phyloP scores from a whole-genome alignment of 2,888 invertebrate genomes.

The Nomada ruficornis region DNA sequence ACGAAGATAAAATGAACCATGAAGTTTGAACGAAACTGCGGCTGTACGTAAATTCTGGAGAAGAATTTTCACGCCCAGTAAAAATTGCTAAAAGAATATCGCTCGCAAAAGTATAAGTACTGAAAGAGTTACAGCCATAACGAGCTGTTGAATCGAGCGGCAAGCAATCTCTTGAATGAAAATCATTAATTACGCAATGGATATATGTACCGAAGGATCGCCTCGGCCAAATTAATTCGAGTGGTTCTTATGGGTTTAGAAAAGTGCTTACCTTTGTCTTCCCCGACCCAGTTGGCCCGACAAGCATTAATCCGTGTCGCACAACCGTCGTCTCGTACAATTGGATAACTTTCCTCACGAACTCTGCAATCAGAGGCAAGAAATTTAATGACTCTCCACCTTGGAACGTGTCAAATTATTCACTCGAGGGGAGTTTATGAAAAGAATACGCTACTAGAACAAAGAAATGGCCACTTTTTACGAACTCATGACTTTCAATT shows the following conservation, averaged over 20 bases:
- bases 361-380: conserved; percentile 85
- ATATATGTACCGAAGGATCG: too few species aligned
- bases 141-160: background rate
- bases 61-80: background rate
- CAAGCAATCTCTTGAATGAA: background rate
- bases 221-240: conserved; percentile 1
- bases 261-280: conserved; percentile 89
- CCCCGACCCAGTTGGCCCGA: conserved; percentile 92
- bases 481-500: too few species aligned
- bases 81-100: background rate
- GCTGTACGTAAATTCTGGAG: background rate
- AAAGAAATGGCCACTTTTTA: too few species aligned
- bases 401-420: background rate
- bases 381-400: background rate
- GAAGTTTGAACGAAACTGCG: too few species aligned
- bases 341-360: conserved; percentile 91
- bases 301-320: conserved; percentile 93
- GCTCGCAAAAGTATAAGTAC: background rate
- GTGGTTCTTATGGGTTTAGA: background rate
- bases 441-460: too few species aligned
- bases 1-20: too few species aligned
- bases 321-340: conserved; percentile 93
- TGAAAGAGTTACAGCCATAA: background rate
- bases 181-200: background rate
- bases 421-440: background rate